Evolutionary conservation across 2,113 vertebrate species (phyloP), one percentile per base, ranked within the genome.

Genomic region (Lepus timidus): DNA sequence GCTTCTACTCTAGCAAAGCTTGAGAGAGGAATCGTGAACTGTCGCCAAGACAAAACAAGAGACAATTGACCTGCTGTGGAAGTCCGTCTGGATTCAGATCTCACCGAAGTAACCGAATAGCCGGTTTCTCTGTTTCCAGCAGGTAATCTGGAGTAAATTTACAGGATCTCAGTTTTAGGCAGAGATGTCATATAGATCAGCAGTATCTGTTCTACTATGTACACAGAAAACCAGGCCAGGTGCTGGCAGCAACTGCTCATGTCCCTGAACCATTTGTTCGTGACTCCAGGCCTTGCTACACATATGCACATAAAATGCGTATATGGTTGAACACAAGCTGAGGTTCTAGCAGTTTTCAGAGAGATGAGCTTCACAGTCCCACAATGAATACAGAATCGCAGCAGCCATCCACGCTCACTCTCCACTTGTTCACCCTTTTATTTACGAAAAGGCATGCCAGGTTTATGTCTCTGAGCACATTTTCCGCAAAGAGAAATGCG

Each of bases 341-440:
- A 90, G 51, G 61, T n/a, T 87, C 71, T 49, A 64, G 68, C 25
- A 6, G 20, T 64, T 91, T 74, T 94, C 79, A 84, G 78, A 76
- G 58, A 62, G 49, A n/a, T 25, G 52, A 94, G 1, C 13, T 95
- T 90, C 81, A 79, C 58, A 85, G 81, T 25, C 86, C 58, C 51
- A 17, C 51, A n/a, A 74, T 36, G 95, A 67, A 90, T 55, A 36
- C 17, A 73, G 29, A 92, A 91, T 51, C 27, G 58, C 33, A 4
- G 33, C 84, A 86, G 52, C 71, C 93, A 70, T 75, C 92, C 58
- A 36, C 73, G 67, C 84, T 83, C 84, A 65, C 61, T 86, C 64
- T 91, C 85, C 91, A 84, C 95, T 89, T 97, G 73, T 96, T 95
- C 90, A 86, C 83, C 16, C 36, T 79, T 94, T 95, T 78, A 52